These are phyloP conservation scores for Zaprionus taronus DNA, from an alignment of 1,140 invertebrate species.

Conservation along the genomic window DNA sequence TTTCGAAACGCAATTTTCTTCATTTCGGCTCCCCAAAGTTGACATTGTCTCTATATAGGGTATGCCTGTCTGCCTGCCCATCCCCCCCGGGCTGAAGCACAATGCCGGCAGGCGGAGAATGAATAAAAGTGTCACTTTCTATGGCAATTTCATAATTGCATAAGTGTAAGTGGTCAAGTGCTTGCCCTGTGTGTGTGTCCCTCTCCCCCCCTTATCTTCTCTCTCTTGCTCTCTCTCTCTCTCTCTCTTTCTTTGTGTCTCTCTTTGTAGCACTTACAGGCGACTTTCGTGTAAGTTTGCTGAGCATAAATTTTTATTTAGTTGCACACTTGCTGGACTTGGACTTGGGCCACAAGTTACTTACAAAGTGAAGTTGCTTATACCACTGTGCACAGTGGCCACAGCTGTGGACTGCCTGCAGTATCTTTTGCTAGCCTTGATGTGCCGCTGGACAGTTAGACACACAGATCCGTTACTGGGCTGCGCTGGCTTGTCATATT, in stretches of 20 bases:
- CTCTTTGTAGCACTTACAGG: neutral
- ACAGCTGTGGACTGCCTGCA: too few species aligned
- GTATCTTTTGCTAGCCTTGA: neutral
- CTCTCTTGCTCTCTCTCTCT: neutral
- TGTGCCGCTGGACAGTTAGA: neutral
- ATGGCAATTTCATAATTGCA: conserved; percentile 83
- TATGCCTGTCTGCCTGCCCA: neutral
- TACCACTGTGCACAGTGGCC: too few species aligned
- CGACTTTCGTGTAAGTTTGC: conserved; percentile 6
- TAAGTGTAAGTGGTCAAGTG: conserved; percentile 83
- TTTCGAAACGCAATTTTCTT: conserved; percentile 82
- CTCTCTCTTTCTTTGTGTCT: conserved; percentile 4
- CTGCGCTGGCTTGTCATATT: neutral
- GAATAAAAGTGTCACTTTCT: conserved; percentile 83
- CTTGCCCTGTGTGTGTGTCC: conserved; percentile 27
- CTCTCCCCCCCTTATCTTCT: too few species aligned
- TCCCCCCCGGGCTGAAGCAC: conserved; percentile 29
- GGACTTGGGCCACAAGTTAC: conserved; percentile 69
- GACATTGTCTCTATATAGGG: conserved; percentile 19
- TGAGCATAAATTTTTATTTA: conserved; percentile 77
- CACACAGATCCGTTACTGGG: neutral
- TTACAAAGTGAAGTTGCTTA: conserved; percentile 66
- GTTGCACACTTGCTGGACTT: conserved; percentile 64
- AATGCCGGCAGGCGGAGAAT: conserved; percentile 61
- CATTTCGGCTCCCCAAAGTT: conserved; percentile 44